A percentile compares a stretch with the other conserved stretches of the same genome.
phyloP scores from a whole-genome alignment of 2,888 invertebrate species.

The Leptinotarsa rubiginosa region DNA sequence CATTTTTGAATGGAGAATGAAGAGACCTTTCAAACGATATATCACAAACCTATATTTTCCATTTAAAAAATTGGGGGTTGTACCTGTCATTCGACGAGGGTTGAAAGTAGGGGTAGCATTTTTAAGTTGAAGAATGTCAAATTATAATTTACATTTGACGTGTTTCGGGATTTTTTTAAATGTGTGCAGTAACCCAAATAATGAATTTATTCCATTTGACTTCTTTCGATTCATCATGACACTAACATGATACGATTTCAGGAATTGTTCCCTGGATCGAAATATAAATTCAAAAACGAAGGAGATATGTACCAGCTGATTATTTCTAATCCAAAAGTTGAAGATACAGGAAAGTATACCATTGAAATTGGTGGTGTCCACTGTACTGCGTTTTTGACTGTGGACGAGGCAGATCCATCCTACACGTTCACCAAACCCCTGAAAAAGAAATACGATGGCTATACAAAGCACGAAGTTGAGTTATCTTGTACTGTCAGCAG shows the following conservation, averaged over 20 bases:
- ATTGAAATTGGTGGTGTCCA: conserved; percentile 93
- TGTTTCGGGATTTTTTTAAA: too few relatives aligned
- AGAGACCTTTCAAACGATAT: too few relatives aligned
- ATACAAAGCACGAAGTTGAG: conserved; percentile 87
- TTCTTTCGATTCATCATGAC: not conserved
- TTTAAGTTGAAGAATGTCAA: too few relatives aligned
- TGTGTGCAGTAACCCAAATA: too few relatives aligned
- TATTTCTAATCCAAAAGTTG: conserved; percentile 91
- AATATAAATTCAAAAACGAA: conserved; percentile 95
- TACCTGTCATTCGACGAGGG: too few relatives aligned
- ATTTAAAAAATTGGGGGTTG: too few relatives aligned
- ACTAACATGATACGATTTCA: conserved; percentile 60
- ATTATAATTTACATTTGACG: too few relatives aligned
- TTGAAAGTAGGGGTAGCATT: too few relatives aligned
- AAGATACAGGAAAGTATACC: conserved; percentile 97
- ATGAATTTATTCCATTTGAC: too few relatives aligned
- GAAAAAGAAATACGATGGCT: conserved; percentile 90
- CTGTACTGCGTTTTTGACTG: conserved; percentile 91
- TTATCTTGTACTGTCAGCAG: conserved; percentile 95
- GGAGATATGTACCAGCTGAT: conserved; percentile 91
- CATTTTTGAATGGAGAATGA: too few relatives aligned
- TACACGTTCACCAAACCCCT: conserved; percentile 93
- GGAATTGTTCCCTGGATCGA: conserved; percentile 96
- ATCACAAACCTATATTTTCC: too few relatives aligned
- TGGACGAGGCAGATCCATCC: conserved; percentile 95